Percentiles rank a stretch among this genome's conserved stretches.
Evolutionary conservation across 2,797 vertebrate species (phyloP).

Genomic region (Novumbra hubbsi): DNA sequence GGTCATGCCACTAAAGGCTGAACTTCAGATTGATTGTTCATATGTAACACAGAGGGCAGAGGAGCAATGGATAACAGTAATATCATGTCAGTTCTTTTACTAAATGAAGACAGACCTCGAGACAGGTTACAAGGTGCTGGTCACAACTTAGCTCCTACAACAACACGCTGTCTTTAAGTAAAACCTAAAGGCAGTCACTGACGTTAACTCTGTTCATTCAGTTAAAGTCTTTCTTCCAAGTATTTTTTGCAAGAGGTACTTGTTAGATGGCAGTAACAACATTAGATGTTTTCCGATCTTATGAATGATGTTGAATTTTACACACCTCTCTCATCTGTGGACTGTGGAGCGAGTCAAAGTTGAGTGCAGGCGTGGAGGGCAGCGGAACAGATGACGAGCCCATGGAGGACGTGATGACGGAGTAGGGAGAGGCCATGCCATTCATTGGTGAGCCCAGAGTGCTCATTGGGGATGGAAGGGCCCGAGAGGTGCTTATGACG

Average conservation of each 20-base stretch:
- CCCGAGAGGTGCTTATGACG: slow-evolving; percentile 83
- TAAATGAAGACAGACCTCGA: not conserved
- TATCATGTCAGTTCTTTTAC: not conserved
- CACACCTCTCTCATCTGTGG: slow-evolving; percentile 79
- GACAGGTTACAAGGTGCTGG: too few species aligned
- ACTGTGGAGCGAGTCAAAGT: slow-evolving; percentile 76
- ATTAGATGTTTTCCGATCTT: not conserved
- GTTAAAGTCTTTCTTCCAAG: too few species aligned
- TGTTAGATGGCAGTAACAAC: not conserved
- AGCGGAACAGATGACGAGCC: slow-evolving; percentile 78
- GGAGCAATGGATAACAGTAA: not conserved
- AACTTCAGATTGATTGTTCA: too few species aligned
- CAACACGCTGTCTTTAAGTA: too few species aligned
- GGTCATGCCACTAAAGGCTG: not conserved
- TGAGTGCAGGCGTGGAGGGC: slow-evolving; percentile 80
- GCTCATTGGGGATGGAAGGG: slow-evolving; percentile 77
- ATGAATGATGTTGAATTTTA: not conserved
- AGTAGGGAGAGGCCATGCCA: slow-evolving; percentile 80
- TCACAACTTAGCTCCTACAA: too few species aligned
- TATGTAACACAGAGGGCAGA: not conserved
- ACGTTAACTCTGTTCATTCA: too few species aligned
- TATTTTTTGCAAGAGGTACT: too few species aligned
- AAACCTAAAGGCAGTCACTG: too few species aligned
- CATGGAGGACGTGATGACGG: slow-evolving; percentile 86
- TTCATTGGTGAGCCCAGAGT: slow-evolving; percentile 75